These are phyloP conservation scores for Drosophila watanabei DNA, from an alignment of 1,140 invertebrate species.

Conservation along the genomic window DNA sequence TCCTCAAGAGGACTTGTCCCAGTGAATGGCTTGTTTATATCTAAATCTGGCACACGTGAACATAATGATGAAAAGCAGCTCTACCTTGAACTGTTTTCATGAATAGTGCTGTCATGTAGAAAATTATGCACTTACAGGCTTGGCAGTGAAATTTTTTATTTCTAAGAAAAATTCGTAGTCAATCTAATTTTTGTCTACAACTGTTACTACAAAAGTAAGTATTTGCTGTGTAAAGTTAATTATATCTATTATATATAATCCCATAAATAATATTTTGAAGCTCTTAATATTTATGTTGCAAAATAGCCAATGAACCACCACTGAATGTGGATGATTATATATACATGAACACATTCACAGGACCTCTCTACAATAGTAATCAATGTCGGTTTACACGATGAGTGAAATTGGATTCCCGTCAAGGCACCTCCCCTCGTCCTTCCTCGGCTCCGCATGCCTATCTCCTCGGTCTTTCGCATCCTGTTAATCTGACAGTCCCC, in stretches of 20 bases:
- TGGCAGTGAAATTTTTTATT: not conserved
- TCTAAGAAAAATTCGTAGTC: not conserved
- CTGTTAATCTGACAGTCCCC: slow-evolving; percentile 43
- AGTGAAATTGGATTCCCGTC: slow-evolving; percentile 48
- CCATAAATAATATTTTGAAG: not conserved
- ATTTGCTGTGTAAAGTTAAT: too few species aligned
- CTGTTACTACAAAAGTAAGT: too few species aligned
- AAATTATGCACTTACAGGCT: not conserved
- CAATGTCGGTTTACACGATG: slow-evolving; percentile 33
- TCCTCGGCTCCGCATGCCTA: not conserved
- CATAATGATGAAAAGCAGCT: slow-evolving; percentile 43
- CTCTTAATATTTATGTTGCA: not conserved
- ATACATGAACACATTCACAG: slow-evolving; percentile 36
- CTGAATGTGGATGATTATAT: slow-evolving; percentile 29
- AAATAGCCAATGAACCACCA: not conserved
- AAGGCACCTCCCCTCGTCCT: not conserved
- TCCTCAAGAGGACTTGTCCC: not conserved
- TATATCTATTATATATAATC: too few species aligned
- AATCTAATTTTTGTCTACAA: too few species aligned
- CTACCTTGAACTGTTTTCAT: slow-evolving; percentile 1
- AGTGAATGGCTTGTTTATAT: slow-evolving; percentile 38
- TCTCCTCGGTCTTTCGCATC: not conserved
- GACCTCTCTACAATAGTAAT: slow-evolving; percentile 18
- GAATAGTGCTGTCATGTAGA: not conserved
- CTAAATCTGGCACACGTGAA: slow-evolving; percentile 43